Conservation (phyloP, 2,888 invertebrate genomes). For the Philopedon plagiatum region DNA sequence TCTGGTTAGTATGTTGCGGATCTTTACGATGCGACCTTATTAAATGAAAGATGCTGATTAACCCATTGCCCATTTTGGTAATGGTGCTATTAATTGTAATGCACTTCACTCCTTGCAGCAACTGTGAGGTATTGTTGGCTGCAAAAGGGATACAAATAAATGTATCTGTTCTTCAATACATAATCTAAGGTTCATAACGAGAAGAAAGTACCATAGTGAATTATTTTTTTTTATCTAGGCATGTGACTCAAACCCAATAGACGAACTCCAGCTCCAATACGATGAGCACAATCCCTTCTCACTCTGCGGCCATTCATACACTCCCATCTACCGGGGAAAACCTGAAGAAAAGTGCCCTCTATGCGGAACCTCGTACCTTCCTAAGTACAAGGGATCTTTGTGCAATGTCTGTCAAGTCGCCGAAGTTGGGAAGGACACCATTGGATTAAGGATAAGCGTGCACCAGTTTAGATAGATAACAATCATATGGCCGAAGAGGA, state of each 20-base stretch:
- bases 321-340: slow-evolving; percentile 96
- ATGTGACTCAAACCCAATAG: slow-evolving; percentile 88
- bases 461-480: slow-evolving; percentile 73
- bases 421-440: slow-evolving; percentile 91
- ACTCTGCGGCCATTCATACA: slow-evolving; percentile 92
- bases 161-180: too few species aligned
- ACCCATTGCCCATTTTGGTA: too few species aligned
- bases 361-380: slow-evolving; percentile 89
- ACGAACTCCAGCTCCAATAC: slow-evolving; percentile 90
- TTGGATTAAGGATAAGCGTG: slow-evolving; percentile 90
- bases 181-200: too few species aligned
- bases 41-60: too few species aligned
- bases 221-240: slow-evolving; percentile 75
- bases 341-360: slow-evolving; percentile 94
- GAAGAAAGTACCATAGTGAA: too few species aligned
- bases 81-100: too few species aligned
- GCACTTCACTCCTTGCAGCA: too few species aligned
- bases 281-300: slow-evolving; percentile 99
- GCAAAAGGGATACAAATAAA: too few species aligned
- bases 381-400: slow-evolving; percentile 87
- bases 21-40: too few species aligned
- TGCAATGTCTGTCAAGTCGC: slow-evolving; percentile 92
- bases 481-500: neutral
- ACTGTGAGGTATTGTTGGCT: too few species aligned
- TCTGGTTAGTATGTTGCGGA: too few species aligned